These are phyloP conservation scores for Agrotis clavis DNA, from an alignment of 2,888 invertebrate genomes.

Conservation along the genomic window DNA sequence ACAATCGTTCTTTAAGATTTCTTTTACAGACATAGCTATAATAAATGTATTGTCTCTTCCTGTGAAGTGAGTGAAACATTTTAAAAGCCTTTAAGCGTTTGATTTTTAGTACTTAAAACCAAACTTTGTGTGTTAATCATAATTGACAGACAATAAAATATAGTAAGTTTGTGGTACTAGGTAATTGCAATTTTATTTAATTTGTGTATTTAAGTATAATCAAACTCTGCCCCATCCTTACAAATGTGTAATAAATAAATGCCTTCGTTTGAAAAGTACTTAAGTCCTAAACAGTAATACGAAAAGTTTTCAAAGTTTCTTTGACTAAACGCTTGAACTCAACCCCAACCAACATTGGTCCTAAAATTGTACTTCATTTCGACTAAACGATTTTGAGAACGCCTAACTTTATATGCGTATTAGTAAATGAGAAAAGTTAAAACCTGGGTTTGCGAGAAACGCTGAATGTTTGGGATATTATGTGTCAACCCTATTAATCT, in stretches of 20 bases:
- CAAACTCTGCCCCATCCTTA: background rate
- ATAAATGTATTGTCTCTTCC: background rate
- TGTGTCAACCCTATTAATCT: constrained; percentile 14
- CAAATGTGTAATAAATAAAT: background rate
- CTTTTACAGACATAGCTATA: constrained; percentile 26
- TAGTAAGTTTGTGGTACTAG: background rate
- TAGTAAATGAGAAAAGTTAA: constrained; percentile 76
- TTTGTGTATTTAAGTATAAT: background rate
- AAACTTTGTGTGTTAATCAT: too few species aligned
- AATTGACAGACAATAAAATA: too few species aligned
- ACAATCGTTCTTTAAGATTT: constrained; percentile 16
- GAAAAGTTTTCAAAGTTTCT: constrained; percentile 13
- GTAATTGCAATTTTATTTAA: background rate
- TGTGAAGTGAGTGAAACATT: constrained; percentile 4
- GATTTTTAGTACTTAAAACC: background rate
- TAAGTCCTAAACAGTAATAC: constrained; percentile 5
- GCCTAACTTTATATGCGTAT: constrained; percentile 66
- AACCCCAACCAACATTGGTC: constrained; percentile 1
- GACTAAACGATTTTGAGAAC: constrained; percentile 43
- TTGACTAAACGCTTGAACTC: constrained; percentile 24
- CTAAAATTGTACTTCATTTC: constrained; percentile 35
- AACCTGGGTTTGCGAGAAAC: constrained; percentile 49
- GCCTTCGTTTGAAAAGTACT: background rate
- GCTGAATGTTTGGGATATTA: constrained; percentile 21
- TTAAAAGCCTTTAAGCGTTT: background rate